Base-by-base conservation (phyloP, 2,797 vertebrate genomes). In the Lagocephalus sceleratus region DNA sequence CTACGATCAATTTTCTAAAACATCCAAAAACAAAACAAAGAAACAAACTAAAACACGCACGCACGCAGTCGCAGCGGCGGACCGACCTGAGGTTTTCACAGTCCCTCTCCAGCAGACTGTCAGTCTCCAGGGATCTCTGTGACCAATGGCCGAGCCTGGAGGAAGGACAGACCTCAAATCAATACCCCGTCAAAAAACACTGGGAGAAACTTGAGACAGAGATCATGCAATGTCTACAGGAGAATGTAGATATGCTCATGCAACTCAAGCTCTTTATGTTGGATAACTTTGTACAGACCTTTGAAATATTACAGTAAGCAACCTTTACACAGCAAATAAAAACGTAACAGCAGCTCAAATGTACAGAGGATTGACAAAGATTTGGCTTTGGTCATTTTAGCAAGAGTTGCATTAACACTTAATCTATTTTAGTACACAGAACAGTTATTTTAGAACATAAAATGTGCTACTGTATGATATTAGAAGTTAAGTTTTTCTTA, bases 211-310 rank as follows among this genome's bases (percentile, higher is more conserved):
- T 71, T 68, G 70, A 82, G 68, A 70, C 79, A 78, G 72, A 68
- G 57, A 59, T 88, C 94, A 95, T 96, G 95, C 94, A 97, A 86
- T 20, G 79, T 91, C 91, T 91, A 85, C 79, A 79, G 61, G 63
- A 87, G 73, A 78, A 35, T 14, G 40, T n/a, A 87, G 68, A 73
- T 81, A 72, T 78, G 91, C 90, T 91, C 94, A 96, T 95, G 95
- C 94, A 95, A 94, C 88, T 94, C 91, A 85, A 90, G 90, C 90
- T 88, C 79, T 76, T 61, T 57, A 60, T 65, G 74, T 78, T 60
- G 58, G 52, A 72, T 80, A 73, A 78, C 65, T 73, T 60, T 74
- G 62, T 74, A 83, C 63, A 78, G 83, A 81, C 71, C 51, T 64
- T 81, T 76, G 39, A 56, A 72, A 79, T 56, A 78, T 82, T 83